These are phyloP conservation scores for Nomada ruficornis DNA, from an alignment of 2,888 invertebrate species.

Conservation along the genomic window DNA sequence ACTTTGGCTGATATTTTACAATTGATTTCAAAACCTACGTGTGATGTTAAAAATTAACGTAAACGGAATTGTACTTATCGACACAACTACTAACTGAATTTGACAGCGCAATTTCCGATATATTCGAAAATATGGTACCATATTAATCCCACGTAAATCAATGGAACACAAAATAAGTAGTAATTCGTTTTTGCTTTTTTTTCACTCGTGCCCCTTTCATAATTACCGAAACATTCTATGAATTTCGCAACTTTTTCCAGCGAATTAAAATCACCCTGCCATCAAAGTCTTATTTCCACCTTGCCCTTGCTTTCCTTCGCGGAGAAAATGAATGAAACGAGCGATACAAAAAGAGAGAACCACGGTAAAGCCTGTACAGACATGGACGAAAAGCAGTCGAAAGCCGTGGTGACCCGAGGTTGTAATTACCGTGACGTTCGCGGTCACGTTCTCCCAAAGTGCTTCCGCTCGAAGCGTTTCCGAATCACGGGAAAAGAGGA, in stretches of 20 bases:
- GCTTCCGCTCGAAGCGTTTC: slow-evolving; percentile 55
- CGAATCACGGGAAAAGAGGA: slow-evolving; percentile 59
- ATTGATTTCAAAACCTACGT: too few relatives aligned
- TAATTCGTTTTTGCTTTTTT: too few relatives aligned
- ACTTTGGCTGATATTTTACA: too few relatives aligned
- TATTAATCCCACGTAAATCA: too few relatives aligned
- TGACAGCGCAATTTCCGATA: too few relatives aligned
- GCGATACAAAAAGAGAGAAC: not conserved
- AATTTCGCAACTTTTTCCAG: not conserved
- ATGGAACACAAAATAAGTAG: too few relatives aligned
- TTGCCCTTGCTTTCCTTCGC: not conserved
- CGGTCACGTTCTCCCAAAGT: slow-evolving; percentile 56
- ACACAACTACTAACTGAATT: too few relatives aligned
- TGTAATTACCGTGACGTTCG: slow-evolving; percentile 57
- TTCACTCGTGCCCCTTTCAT: not conserved
- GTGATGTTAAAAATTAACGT: too few relatives aligned
- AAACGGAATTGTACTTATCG: too few relatives aligned
- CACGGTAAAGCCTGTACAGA: not conserved
- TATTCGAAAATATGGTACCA: too few relatives aligned
- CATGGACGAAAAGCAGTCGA: not conserved
- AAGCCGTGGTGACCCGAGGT: slow-evolving; percentile 21
- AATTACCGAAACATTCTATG: not conserved
- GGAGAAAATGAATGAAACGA: not conserved
- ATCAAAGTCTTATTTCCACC: not conserved
- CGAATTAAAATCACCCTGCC: not conserved